Percentiles rank a stretch among this genome's conserved stretches.
These are phyloP conservation scores for Melanerpes aurifrons DNA, from an alignment of 2,113 vertebrate species.

Conservation along the genomic window DNA sequence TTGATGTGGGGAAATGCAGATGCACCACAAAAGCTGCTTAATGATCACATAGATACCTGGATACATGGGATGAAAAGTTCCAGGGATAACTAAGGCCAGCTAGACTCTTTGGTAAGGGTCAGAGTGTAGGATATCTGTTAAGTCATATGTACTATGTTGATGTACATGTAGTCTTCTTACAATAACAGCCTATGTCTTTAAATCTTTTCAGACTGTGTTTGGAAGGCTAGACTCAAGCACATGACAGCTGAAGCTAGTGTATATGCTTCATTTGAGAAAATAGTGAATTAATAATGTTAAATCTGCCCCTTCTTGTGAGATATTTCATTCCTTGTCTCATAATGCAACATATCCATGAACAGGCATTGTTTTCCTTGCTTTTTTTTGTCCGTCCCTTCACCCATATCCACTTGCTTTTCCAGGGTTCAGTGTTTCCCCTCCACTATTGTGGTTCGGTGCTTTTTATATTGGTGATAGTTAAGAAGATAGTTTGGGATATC, in stretches of 20 bases:
- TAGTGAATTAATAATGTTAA: not conserved
- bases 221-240: not conserved
- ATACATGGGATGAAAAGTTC: not conserved
- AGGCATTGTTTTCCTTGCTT: not conserved
- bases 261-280: not conserved
- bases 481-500: not conserved
- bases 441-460: not conserved
- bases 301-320: not conserved
- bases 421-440: not conserved
- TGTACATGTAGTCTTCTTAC: not conserved
- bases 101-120: not conserved
- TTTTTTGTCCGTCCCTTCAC: not conserved
- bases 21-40: not conserved
- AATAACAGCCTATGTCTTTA: not conserved
- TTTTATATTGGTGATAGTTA: not conserved
- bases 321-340: not conserved
- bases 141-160: not conserved
- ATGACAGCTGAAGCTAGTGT: not conserved
- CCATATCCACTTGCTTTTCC: not conserved
- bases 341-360: not conserved
- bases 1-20: not conserved
- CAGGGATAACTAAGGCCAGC: not conserved
- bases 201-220: not conserved
- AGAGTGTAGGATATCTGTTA: not conserved
- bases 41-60: not conserved